phyloP scores from a whole-genome alignment of 2,113 vertebrate genomes.

The Heterochromis multidens region DNA sequence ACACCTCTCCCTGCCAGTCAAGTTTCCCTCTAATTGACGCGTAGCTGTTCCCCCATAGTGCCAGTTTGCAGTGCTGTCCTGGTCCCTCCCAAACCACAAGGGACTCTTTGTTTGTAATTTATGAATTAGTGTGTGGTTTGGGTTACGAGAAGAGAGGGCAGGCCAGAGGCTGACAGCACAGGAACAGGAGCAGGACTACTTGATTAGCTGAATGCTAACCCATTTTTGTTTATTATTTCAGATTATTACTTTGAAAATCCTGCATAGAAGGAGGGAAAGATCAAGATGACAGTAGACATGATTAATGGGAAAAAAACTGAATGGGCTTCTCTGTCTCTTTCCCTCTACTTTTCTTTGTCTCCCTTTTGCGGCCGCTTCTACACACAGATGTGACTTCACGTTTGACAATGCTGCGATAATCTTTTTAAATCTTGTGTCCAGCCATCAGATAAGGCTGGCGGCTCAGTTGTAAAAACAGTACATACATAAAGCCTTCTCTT shows the following conservation, averaged over 20 bases:
- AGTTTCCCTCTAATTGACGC: slow-evolving; percentile 37
- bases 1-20: slow-evolving; percentile 32
- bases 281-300: neutral
- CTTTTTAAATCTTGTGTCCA: slow-evolving; percentile 33
- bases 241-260: slow-evolving; percentile 12
- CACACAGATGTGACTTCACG: neutral
- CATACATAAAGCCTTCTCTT: neutral
- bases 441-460: slow-evolving; percentile 32
- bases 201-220: slow-evolving; percentile 23
- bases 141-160: slow-evolving; percentile 42
- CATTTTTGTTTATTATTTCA: slow-evolving; percentile 26
- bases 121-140: slow-evolving; percentile 69
- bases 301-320: neutral
- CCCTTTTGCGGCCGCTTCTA: neutral
- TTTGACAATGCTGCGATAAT: slow-evolving; percentile 31
- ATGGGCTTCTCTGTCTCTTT: neutral
- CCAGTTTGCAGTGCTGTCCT: slow-evolving; percentile 15
- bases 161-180: slow-evolving; percentile 9
- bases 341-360: neutral
- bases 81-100: slow-evolving; percentile 68
- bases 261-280: slow-evolving; percentile 8
- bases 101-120: slow-evolving; percentile 68
- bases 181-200: slow-evolving; percentile 27
- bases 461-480: slow-evolving; percentile 15
- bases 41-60: neutral